phyloP scores from a whole-genome alignment of 2,888 invertebrate species.

The Dynastes hyllus region DNA sequence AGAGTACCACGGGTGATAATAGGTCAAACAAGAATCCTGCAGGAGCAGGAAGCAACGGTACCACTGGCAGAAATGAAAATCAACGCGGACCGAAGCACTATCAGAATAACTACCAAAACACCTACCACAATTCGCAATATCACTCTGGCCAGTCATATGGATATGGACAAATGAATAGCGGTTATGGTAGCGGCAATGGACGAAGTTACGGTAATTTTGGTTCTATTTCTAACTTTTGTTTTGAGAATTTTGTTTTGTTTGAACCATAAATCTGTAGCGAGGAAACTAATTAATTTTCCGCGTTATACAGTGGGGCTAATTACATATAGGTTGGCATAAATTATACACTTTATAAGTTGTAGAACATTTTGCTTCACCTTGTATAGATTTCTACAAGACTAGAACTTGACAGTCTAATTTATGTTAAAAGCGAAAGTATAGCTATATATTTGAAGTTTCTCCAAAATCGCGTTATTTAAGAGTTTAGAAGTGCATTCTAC shows the following conservation, averaged over 20 bases:
- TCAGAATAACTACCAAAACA: constrained; percentile 76
- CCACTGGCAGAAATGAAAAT: constrained; percentile 70
- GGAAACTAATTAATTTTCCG: no score
- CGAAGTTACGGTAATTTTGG: constrained; percentile 59
- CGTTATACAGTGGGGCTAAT: no score
- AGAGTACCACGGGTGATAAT: constrained; percentile 57
- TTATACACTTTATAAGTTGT: no score
- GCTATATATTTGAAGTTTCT: no score
- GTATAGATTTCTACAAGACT: no score
- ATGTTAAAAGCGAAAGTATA: no score
- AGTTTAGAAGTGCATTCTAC: no score
- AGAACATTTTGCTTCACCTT: no score
- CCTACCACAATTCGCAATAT: constrained; percentile 74
- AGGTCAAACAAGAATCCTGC: constrained; percentile 62
- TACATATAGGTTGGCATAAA: no score
- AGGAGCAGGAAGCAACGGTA: constrained; percentile 67
- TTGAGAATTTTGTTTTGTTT: background rate
- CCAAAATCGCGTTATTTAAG: no score
- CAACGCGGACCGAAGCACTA: constrained; percentile 75
- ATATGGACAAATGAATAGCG: constrained; percentile 56
- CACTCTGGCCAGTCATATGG: constrained; percentile 70
- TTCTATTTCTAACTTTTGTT: constrained; percentile 7
- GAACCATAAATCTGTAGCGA: background rate
- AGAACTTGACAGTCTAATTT: no score
- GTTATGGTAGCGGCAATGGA: constrained; percentile 60